Percentiles rank a stretch among this genome's conserved stretches.
Evolutionary conservation across 2,888 invertebrate species (phyloP).

Genomic region (Phymatocera aterrima): DNA sequence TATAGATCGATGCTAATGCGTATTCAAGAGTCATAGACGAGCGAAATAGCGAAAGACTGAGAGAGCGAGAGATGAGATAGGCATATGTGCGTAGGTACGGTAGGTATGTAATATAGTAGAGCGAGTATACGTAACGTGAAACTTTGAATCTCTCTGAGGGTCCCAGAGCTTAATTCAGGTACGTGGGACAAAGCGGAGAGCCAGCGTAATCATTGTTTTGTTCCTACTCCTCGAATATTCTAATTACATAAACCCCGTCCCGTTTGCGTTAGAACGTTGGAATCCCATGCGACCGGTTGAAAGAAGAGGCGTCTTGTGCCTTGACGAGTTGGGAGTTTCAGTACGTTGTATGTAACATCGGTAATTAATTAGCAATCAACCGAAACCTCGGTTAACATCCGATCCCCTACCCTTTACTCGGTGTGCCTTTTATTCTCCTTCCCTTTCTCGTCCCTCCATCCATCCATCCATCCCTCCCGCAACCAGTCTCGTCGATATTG

Average conservation of each 20-base stretch:
- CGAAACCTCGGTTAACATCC: background rate
- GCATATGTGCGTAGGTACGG: too few relatives aligned
- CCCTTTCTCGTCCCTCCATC: background rate
- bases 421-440: background rate
- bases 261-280: conserved; percentile 4
- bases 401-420: background rate
- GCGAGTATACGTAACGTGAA: background rate
- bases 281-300: background rate
- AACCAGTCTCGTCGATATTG: too few relatives aligned
- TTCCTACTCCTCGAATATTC: conserved; percentile 8
- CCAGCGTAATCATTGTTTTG: conserved; percentile 18
- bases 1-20: background rate
- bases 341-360: too few relatives aligned
- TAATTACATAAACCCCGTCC: conserved; percentile 20
- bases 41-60: too few relatives aligned
- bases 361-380: conserved; percentile 28
- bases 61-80: too few relatives aligned
- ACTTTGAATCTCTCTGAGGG: background rate
- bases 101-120: too few relatives aligned
- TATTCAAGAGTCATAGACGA: background rate
- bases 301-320: background rate
- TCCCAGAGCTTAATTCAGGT: background rate
- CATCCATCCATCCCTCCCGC: too few relatives aligned
- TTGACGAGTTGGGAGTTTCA: background rate
- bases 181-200: background rate